These are phyloP conservation scores for Copidosoma floridanum DNA, from an alignment of 1,140 invertebrate species.

Conservation along the genomic window DNA sequence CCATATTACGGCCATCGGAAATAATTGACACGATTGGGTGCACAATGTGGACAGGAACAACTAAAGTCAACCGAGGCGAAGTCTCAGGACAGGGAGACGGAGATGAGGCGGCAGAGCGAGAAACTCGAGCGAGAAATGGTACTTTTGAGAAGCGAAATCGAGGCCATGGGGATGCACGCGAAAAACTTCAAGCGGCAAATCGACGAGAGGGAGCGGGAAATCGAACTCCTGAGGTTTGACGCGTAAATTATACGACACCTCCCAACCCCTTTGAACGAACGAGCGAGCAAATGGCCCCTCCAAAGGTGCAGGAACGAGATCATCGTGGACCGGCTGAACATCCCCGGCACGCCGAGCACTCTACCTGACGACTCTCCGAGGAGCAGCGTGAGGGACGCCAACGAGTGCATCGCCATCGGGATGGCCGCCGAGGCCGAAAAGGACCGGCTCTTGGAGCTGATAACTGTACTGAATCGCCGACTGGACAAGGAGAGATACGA, in stretches of 20 bases:
- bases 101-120: constrained; percentile 29
- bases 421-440: constrained; percentile 59
- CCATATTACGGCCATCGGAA: not conserved
- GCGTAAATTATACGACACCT: no score
- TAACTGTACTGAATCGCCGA: constrained; percentile 54
- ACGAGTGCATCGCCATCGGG: constrained; percentile 48
- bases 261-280: no score
- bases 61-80: constrained; percentile 34
- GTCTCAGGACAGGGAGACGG: constrained; percentile 35
- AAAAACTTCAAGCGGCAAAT: constrained; percentile 35
- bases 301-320: not conserved
- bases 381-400: constrained; percentile 26
- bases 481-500: constrained; percentile 56
- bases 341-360: no score
- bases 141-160: constrained; percentile 37
- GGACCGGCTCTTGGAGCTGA: constrained; percentile 56
- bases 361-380: not conserved
- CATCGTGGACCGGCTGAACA: not conserved
- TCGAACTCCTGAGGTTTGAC: constrained; percentile 38
- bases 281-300: no score
- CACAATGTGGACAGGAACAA: constrained; percentile 29
- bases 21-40: not conserved
- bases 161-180: constrained; percentile 31
- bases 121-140: constrained; percentile 34
- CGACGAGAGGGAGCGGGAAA: constrained; percentile 41